Evolutionary conservation across 1,140 invertebrate genomes (phyloP), one percentile per base, ranked within the genome.

Genomic region (Micrasema minimum): DNA sequence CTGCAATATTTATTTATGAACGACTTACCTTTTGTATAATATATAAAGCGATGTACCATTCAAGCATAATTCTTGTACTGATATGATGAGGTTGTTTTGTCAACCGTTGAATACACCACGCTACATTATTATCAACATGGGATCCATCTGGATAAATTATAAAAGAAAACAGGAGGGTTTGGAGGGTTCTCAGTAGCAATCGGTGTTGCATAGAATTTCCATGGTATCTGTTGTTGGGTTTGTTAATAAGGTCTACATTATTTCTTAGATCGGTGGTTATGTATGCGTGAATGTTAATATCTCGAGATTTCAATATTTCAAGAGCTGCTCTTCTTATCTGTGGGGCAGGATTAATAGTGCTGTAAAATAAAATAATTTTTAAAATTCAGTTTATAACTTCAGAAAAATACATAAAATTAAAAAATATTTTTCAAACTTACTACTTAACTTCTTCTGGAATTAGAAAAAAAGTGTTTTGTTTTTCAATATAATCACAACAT

Each of bases 11-110:
- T n/a, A n/a, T n/a, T n/a, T n/a, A n/a, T n/a, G n/a, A n/a, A n/a
- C n/a, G n/a, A 64, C 14, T 69, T 53, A 75, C 73, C 12, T 53
- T 66, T 35, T 72, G n/a, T n/a, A 75, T 59, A 12, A 75, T 59
- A 51, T 65, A 61, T 14, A 75, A 45, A 11, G 53, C 35, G 20
- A 75, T 75, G 26, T 72, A 69, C 73, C 73, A 75, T 72, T 75
- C 73, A 10, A 69, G 16, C 31, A 75, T 20, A 41, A 75, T 72
- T 66, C 67, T 69, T 10, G 64, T 43, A 46, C 73, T 75, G 12
- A 66, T 16, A 45, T 72, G 73, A 61, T 75, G 73, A 1, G 73
- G 73, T 66, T 75, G 73, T 50, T 69, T 72, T 4, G 23, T 66
- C 10, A 75, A 41, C 9, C 62, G 26, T 35, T 69, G 45, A 45